Evolutionary conservation across 2,888 invertebrate species (phyloP).

Genomic region (Dicyrtomina minuta): DNA sequence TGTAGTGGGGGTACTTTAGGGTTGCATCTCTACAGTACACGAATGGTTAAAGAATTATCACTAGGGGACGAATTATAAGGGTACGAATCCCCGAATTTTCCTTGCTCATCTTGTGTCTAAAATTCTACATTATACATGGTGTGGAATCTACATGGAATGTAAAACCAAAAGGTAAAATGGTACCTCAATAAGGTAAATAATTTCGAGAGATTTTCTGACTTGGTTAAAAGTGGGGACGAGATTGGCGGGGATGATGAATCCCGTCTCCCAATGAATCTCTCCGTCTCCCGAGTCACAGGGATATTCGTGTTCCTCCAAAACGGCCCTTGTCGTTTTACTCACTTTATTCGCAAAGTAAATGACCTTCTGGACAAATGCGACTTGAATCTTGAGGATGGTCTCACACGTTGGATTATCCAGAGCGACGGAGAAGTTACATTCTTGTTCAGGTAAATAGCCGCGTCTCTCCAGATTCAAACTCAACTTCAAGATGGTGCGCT

Average conservation of each 20-base stretch:
- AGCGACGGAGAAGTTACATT: neutral
- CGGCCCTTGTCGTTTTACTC: slow-evolving; percentile 1
- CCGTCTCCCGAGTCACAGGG: slow-evolving; percentile 1
- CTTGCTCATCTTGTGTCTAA: too few species aligned
- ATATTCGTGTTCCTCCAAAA: neutral
- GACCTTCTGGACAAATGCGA: slow-evolving; percentile 18
- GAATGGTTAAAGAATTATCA: too few species aligned
- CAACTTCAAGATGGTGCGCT: slow-evolving; percentile 9
- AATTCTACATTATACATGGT: too few species aligned
- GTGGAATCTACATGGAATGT: too few species aligned
- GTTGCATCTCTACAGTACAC: too few species aligned
- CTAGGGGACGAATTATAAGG: too few species aligned
- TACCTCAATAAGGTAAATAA: slow-evolving; percentile 21
- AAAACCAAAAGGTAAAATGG: too few species aligned
- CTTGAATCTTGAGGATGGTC: neutral
- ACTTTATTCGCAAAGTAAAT: slow-evolving; percentile 12
- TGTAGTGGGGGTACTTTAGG: too few species aligned
- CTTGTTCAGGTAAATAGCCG: slow-evolving; percentile 22
- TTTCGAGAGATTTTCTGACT: slow-evolving; percentile 15
- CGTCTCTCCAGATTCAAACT: slow-evolving; percentile 6
- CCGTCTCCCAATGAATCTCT: slow-evolving; percentile 3
- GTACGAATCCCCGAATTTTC: too few species aligned
- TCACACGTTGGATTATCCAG: slow-evolving; percentile 15
- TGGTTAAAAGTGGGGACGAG: slow-evolving; percentile 24
- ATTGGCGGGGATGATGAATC: slow-evolving; percentile 3